Evolutionary conservation across 2,113 vertebrate species (phyloP).

Genomic region (Phyllostomus hastatus): DNA sequence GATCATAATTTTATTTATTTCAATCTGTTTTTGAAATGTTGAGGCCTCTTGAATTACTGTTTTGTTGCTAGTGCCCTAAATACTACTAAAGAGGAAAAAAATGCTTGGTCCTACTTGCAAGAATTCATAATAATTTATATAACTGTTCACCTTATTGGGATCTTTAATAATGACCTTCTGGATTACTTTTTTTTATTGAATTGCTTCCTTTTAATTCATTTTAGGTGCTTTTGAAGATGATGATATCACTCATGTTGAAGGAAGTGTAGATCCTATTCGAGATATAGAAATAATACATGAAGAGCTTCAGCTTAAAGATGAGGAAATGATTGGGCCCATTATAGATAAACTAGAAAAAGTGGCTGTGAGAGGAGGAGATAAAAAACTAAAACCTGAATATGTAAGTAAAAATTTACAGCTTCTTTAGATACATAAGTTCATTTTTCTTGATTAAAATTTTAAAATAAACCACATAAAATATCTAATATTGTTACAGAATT

Average conservation of each 20-base stretch:
- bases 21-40: conserved; percentile 54
- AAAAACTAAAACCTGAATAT: conserved; percentile 97
- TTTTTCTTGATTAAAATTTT: neutral
- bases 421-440: neutral
- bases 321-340: conserved; percentile 91
- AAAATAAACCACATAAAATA: conserved; percentile 59
- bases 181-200: conserved; percentile 49
- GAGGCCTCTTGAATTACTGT: neutral
- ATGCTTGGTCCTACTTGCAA: neutral
- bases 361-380: conserved; percentile 92
- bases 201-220: conserved; percentile 65
- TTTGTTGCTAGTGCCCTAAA: conserved; percentile 30
- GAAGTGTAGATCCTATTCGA: conserved; percentile 95
- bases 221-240: conserved; percentile 97
- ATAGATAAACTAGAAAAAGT: conserved; percentile 97
- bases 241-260: conserved; percentile 97
- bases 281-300: conserved; percentile 95
- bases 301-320: conserved; percentile 95
- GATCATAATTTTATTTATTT: conserved; percentile 40
- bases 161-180: conserved; percentile 33
- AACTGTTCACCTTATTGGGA: neutral
- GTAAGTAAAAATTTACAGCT: conserved; percentile 85
- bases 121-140: conserved; percentile 39
- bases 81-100: neutral
- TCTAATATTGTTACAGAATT: conserved; percentile 77